phyloP scores from a whole-genome alignment of 2,113 vertebrate genomes.

The Hydrolagus affinis region DNA sequence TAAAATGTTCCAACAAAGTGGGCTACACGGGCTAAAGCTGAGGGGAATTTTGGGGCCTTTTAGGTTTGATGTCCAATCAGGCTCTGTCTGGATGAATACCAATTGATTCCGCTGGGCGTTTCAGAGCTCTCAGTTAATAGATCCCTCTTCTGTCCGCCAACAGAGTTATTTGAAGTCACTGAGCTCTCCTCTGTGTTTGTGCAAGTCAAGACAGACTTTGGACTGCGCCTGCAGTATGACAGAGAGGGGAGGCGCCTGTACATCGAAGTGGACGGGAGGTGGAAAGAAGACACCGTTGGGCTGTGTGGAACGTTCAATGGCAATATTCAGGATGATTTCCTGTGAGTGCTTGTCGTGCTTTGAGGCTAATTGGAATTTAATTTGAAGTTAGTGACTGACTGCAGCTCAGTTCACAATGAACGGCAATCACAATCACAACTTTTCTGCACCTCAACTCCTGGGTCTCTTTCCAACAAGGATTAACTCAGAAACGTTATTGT shows the following conservation, averaged over 20 bases:
- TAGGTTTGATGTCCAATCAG: too few species aligned
- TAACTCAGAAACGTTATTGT: background rate
- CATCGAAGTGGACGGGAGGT: slow-evolving; percentile 66
- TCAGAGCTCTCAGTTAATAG: too few species aligned
- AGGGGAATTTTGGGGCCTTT: too few species aligned
- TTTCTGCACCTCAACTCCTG: background rate
- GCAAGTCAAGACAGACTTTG: slow-evolving; percentile 70
- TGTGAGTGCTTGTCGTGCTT: slow-evolving; percentile 58
- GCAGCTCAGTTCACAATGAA: background rate
- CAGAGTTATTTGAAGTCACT: slow-evolving; percentile 80
- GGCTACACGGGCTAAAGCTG: too few species aligned
- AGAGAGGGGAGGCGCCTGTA: slow-evolving; percentile 81
- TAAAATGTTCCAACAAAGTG: too few species aligned
- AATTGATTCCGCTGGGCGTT: too few species aligned
- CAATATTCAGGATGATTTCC: slow-evolving; percentile 88
- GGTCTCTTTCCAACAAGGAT: slow-evolving; percentile 16
- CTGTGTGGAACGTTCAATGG: slow-evolving; percentile 96
- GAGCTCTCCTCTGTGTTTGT: slow-evolving; percentile 83
- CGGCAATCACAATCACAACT: background rate
- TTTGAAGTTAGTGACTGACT: slow-evolving; percentile 7
- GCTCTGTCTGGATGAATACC: too few species aligned
- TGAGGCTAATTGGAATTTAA: slow-evolving; percentile 8
- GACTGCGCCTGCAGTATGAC: slow-evolving; percentile 77
- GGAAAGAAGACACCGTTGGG: slow-evolving; percentile 80
- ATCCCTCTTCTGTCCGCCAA: slow-evolving; percentile 12